Conservation (phyloP, 2,888 invertebrate species). For the Acanthopleura granulata region DNA sequence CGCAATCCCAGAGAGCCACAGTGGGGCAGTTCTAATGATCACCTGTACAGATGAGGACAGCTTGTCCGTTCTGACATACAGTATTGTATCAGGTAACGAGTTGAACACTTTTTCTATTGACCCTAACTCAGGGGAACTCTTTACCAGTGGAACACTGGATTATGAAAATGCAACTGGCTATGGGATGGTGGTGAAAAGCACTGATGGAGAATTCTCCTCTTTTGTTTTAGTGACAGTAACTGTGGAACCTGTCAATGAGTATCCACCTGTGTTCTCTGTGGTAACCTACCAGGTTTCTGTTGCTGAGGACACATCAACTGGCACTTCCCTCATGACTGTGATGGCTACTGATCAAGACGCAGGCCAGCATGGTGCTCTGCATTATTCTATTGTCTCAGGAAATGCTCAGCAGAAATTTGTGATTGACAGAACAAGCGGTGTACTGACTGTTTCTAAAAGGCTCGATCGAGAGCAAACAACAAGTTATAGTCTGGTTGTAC, state of each 20-base stretch:
- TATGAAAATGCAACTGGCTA: slow-evolving; percentile 33
- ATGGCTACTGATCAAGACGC: slow-evolving; percentile 47
- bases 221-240: not conserved
- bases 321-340: slow-evolving; percentile 42
- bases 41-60: slow-evolving; percentile 1
- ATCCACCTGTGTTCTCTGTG: slow-evolving; percentile 22
- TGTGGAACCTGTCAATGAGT: not conserved
- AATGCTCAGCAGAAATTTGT: not conserved
- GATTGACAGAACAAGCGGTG: not conserved
- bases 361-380: slow-evolving; percentile 29
- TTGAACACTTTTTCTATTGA: slow-evolving; percentile 37
- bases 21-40: not conserved
- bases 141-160: slow-evolving; percentile 36
- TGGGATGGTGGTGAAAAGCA: slow-evolving; percentile 27
- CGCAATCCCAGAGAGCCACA: not conserved
- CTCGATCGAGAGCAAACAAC: not conserved
- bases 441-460: not conserved
- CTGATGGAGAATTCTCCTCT: not conserved
- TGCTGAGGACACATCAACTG: slow-evolving; percentile 43
- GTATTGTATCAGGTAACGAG: slow-evolving; percentile 37
- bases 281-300: slow-evolving; percentile 37
- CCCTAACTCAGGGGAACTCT: slow-evolving; percentile 39
- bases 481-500: not conserved
- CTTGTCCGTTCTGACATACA: slow-evolving; percentile 33
- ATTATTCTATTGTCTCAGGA: not conserved